Evolutionary conservation across 2,888 invertebrate genomes (phyloP), one percentile per base, ranked within the genome.

Genomic region (Amblyjoppa proteus): DNA sequence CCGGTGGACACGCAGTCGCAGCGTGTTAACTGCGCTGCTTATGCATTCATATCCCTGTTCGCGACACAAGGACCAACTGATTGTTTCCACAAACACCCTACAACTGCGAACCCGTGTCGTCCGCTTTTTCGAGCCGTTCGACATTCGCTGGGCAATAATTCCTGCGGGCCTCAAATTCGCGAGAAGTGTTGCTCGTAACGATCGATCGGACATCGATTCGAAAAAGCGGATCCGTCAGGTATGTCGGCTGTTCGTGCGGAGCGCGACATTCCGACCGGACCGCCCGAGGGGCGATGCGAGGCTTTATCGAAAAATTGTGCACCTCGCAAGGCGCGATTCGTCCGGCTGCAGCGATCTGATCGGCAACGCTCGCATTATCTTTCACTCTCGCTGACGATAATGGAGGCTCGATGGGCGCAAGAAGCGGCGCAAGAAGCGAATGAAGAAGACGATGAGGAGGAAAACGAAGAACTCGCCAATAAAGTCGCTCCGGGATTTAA

Each of bases 31-130:
- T 91, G 90, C 89, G 88, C 91, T 91, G 91, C 89, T 93, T 93
- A 92, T 92, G 92, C 92, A 93, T 93, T 93, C 92, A 93, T 93
- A 93, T 93, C 90, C 92, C 90, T 93, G 92, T 92, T 92, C 89
- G 88, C 75, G 89, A 89, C 90, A 91, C 91, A 90, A 49, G 25
- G 7, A n/a, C 88, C 89, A 88, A 89, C 90, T 91, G 93, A 93
- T 93, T 92, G 93, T 93, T 93, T 92, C 91, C 93, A 93, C 91
- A 93, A 92, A 93, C 45, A 45, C 92, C 90, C 91, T 90, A 92
- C 92, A 91, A 91, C 89, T 80, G 69, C 82, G 88, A 88, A 88
- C 89, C 89, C 90, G 90, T 90, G 91, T 89, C 88, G 89, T 88
- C 90, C 87, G 89, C 88, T 92, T 92, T 92, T 92, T 92, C 90